A percentile compares a stretch with the other conserved stretches of the same genome.
These are phyloP conservation scores for Rhinatrema bivittatum DNA, from an alignment of 2,797 vertebrate genomes.

Conservation along the genomic window DNA sequence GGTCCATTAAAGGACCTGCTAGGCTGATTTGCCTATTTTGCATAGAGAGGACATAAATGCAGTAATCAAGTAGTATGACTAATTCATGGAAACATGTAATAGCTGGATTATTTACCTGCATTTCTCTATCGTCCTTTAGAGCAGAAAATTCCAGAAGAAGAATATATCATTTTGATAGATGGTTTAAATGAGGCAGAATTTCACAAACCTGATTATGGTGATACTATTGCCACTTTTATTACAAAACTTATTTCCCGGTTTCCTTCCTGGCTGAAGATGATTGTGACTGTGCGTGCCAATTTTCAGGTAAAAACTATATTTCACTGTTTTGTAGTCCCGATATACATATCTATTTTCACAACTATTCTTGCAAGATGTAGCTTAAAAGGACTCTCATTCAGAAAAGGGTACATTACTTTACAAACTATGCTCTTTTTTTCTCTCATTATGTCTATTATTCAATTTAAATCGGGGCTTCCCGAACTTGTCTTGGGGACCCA, in stretches of 20 bases:
- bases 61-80: too few species aligned
- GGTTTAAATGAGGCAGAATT: conserved; percentile 97
- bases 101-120: conserved; percentile 18
- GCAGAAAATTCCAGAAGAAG: conserved; percentile 86
- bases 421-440: not conserved
- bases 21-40: too few species aligned
- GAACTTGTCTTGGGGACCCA: too few species aligned
- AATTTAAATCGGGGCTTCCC: too few species aligned
- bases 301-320: conserved; percentile 71
- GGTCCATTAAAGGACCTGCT: too few species aligned
- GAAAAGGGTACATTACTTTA: not conserved
- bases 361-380: not conserved
- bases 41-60: too few species aligned
- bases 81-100: conserved; percentile 8
- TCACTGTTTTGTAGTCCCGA: not conserved
- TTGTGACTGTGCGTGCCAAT: conserved; percentile 85
- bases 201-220: conserved; percentile 96
- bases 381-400: not conserved
- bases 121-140: conserved; percentile 57
- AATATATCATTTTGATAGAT: conserved; percentile 89
- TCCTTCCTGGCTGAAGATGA: conserved; percentile 88
- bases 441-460: conserved; percentile 7
- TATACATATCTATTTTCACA: not conserved
- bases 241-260: conserved; percentile 84
- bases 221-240: conserved; percentile 92